These are phyloP conservation scores for Ptychadena robeensis DNA, from an alignment of 2,797 vertebrate species.

Conservation along the genomic window DNA sequence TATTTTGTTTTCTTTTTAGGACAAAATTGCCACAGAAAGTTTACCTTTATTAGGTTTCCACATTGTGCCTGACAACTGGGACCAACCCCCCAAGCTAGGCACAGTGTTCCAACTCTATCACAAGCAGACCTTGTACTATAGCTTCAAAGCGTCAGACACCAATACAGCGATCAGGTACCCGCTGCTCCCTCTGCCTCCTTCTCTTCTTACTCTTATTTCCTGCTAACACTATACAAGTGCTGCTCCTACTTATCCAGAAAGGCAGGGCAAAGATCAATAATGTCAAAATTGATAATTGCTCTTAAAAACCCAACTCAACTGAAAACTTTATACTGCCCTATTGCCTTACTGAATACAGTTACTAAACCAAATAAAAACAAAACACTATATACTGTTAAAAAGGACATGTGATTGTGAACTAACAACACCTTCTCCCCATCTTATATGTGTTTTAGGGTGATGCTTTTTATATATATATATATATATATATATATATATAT, in stretches of 20 bases:
- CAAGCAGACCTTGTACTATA: constrained; percentile 94
- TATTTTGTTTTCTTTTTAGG: constrained; percentile 73
- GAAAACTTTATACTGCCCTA: too few relatives aligned
- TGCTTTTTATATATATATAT: too few relatives aligned
- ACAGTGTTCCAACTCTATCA: constrained; percentile 94
- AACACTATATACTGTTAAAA: too few relatives aligned
- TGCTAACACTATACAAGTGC: neutral
- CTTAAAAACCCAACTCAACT: too few relatives aligned
- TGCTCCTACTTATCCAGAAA: neutral
- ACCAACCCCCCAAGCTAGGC: constrained; percentile 75
- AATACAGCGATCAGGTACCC: constrained; percentile 89
- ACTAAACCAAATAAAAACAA: too few relatives aligned
- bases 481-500: too few relatives aligned
- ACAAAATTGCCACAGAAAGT: constrained; percentile 90
- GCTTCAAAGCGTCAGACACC: constrained; percentile 90
- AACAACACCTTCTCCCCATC: too few relatives aligned
- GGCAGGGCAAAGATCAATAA: neutral
- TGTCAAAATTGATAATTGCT: too few relatives aligned
- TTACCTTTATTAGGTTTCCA: constrained; percentile 95
- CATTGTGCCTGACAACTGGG: constrained; percentile 81
- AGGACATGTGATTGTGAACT: too few relatives aligned
- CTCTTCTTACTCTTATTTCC: neutral
- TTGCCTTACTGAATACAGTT: too few relatives aligned
- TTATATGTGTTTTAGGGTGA: too few relatives aligned
- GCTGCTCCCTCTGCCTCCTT: neutral